A percentile compares a stretch with the other conserved stretches of the same genome.
These are phyloP conservation scores for Ptiloglossa arizonensis DNA, from an alignment of 1,140 invertebrate genomes.

Conservation along the genomic window DNA sequence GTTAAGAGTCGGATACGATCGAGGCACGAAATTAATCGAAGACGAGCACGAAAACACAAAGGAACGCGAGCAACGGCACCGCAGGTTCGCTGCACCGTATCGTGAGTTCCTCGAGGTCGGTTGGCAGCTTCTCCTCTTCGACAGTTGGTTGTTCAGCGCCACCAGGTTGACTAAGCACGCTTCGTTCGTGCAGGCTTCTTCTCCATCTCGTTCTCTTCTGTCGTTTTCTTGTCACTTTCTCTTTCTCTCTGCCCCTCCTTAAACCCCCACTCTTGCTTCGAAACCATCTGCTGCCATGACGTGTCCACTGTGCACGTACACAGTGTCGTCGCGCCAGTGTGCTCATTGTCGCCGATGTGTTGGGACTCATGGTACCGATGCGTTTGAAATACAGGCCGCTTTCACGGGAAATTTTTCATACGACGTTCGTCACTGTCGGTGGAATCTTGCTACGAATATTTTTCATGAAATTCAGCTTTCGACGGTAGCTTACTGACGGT, in stretches of 20 bases:
- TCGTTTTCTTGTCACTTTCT: slow-evolving; percentile 23
- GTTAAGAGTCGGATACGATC: neutral
- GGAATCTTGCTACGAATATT: neutral
- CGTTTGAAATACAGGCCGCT: neutral
- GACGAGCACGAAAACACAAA: neutral
- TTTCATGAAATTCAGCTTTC: neutral
- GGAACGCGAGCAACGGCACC: slow-evolving; percentile 21
- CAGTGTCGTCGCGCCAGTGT: neutral
- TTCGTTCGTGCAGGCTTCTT: slow-evolving; percentile 41
- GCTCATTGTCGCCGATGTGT: neutral
- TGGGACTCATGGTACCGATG: slow-evolving; percentile 1
- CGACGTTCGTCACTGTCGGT: neutral
- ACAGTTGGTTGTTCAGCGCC: slow-evolving; percentile 65
- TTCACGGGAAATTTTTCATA: slow-evolving; percentile 2
- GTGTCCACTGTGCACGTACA: slow-evolving; percentile 42
- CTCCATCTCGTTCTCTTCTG: slow-evolving; percentile 38
- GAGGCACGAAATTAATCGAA: slow-evolving; percentile 3
- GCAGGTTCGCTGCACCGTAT: slow-evolving; percentile 18
- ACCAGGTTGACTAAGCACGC: slow-evolving; percentile 76
- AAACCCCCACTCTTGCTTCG: slow-evolving; percentile 11
- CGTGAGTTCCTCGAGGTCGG: slow-evolving; percentile 39
- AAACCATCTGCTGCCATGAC: slow-evolving; percentile 46
- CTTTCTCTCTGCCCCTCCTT: slow-evolving; percentile 48
- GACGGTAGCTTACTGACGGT: neutral
- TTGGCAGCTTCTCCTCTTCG: slow-evolving; percentile 35